Conservation (phyloP, 2,113 vertebrate genomes). For the Theristicus caerulescens region DNA sequence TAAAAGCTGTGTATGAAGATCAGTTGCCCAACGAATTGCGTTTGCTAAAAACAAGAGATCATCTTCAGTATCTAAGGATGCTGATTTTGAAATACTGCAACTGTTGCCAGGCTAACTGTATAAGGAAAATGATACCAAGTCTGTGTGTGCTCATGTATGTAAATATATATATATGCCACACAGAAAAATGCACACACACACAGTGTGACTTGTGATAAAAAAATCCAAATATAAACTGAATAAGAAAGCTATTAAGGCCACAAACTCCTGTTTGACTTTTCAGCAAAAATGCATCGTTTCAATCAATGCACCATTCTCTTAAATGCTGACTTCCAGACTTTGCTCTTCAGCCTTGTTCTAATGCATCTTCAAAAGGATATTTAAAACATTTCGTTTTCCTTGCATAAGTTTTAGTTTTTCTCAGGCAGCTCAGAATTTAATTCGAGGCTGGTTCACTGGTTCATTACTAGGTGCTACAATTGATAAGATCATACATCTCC, state of each 20-base stretch:
- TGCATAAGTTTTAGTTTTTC: not conserved
- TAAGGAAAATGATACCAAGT: not conserved
- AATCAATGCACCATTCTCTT: not conserved
- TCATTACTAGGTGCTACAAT: not conserved
- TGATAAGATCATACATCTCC: constrained; percentile 38
- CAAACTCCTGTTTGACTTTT: not conserved
- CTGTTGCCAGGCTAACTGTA: not conserved
- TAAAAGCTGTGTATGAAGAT: not conserved
- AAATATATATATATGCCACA: not conserved
- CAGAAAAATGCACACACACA: not conserved
- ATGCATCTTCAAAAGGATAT: not conserved
- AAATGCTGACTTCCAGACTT: not conserved
- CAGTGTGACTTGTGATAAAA: not conserved
- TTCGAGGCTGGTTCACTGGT: not conserved
- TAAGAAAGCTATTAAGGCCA: not conserved
- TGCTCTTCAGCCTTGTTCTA: not conserved
- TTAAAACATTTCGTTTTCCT: not conserved
- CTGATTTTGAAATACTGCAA: not conserved
- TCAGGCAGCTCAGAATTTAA: not conserved
- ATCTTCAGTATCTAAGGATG: not conserved
- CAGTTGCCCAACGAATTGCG: not conserved
- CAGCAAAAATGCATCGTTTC: not conserved
- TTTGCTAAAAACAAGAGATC: not conserved
- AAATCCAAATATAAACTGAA: not conserved
- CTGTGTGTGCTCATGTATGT: fast-evolving